Evolutionary conservation across 2,797 vertebrate genomes (phyloP).

Genomic region (Mergus octosetaceus): DNA sequence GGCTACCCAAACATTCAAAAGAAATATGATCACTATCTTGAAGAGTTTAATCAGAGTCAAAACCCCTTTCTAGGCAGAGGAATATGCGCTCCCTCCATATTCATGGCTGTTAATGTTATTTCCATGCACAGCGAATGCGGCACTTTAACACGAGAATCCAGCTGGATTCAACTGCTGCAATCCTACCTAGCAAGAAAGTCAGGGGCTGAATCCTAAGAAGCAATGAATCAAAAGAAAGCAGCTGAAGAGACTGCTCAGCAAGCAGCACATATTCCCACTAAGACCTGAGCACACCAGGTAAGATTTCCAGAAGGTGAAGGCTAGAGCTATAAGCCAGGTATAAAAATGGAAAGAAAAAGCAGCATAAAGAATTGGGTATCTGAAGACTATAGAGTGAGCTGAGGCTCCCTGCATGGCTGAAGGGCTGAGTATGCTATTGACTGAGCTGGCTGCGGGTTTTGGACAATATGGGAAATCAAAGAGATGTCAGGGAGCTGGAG

Average conservation of each 20-base stretch:
- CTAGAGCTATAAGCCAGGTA: slow-evolving; percentile 14
- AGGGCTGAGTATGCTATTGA: slow-evolving; percentile 13
- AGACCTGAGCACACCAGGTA: neutral
- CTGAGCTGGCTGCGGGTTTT: neutral
- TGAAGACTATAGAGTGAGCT: slow-evolving; percentile 13
- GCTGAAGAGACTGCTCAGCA: slow-evolving; percentile 22
- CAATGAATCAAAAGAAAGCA: neutral
- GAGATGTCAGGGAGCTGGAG: slow-evolving; percentile 9
- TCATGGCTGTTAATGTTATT: neutral
- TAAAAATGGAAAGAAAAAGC: slow-evolving; percentile 32
- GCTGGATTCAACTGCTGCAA: neutral
- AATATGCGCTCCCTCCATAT: neutral
- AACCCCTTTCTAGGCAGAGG: neutral
- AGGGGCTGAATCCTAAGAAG: slow-evolving; percentile 35
- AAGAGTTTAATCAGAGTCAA: neutral
- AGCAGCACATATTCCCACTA: slow-evolving; percentile 11
- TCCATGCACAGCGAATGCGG: neutral
- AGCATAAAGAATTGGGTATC: slow-evolving; percentile 13
- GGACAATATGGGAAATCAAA: slow-evolving; percentile 64
- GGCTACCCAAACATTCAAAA: neutral
- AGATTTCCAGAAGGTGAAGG: slow-evolving; percentile 38
- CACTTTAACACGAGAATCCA: neutral
- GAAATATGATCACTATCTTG: neutral
- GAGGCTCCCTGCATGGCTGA: slow-evolving; percentile 4
- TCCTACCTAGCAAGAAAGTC: neutral